Evolutionary conservation across 2,888 invertebrate genomes (phyloP).

Genomic region (Rhyacophila evoluta): DNA sequence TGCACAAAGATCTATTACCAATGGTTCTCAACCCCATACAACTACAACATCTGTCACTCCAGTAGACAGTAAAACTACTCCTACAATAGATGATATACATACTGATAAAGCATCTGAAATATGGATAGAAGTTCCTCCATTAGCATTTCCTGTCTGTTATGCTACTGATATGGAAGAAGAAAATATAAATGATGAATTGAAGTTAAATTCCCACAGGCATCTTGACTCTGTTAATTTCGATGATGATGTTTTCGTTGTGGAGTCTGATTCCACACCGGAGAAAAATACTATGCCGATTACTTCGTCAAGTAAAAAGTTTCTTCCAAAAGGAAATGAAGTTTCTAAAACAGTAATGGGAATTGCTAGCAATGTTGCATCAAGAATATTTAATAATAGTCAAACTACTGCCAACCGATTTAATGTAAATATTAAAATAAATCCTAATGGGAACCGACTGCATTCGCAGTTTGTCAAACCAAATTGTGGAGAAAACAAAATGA

Average conservation of each 20-base stretch:
- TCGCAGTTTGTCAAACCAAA: no score
- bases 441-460: no score
- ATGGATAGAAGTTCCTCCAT: no score
- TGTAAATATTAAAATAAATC: no score
- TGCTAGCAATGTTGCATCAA: no score
- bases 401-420: no score
- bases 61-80: neutral
- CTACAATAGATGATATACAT: neutral
- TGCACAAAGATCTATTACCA: no score
- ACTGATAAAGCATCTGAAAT: neutral
- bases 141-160: no score
- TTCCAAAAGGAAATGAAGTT: neutral
- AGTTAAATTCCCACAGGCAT: no score
- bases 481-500: neutral
- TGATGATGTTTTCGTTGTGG: neutral
- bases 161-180: neutral
- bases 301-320: neutral
- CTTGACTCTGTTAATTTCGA: no score
- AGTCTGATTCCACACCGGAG: neutral
- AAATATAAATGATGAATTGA: neutral
- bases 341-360: neutral
- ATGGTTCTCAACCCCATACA: neutral
- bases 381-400: no score
- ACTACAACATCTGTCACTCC: neutral
- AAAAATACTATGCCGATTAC: neutral